Evolutionary conservation across 2,888 invertebrate species (phyloP), one percentile per base, ranked within the genome.

Genomic region (Tribolium freemani): DNA sequence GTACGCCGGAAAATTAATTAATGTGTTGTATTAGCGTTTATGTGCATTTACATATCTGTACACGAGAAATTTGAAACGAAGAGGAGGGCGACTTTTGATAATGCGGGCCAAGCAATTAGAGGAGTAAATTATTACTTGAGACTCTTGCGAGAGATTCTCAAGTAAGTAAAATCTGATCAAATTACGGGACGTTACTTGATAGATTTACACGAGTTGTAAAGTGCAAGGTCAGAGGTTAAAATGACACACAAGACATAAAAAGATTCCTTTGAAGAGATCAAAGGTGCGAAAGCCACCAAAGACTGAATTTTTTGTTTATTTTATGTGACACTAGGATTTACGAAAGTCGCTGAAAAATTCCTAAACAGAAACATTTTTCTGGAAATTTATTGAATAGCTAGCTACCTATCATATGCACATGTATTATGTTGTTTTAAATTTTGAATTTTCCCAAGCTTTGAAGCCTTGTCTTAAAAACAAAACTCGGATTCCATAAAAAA

Each of bases 1-100:
- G 51, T 56, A 70, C 64, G 50, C 53, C 48, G 53, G 48, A 48
- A 70, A 70, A 70, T 70, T 69, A 69, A 69, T 69, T 69, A 69
- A 69, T 69, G 69, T 53, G 69, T 61, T 61, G 51, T 69, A 53
- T 69, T 60, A 69, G 48, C 53, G 61, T 60, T 61, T 69, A 61
- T 45, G 21, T 61, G 31, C 53, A 69, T 69, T 66, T 69, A 61
- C 61, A 69, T 69, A 69, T 61, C 53, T 58, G 30, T 68, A 68
- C 58, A 58, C 50, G 9, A 30, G 68, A 53, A 68, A 68, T 51
- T 69, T 51, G 58, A 58, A 58, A 69, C 30, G 60, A 58, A 46
- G 10, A 46, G 31, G 38, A n/a, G 38, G 38, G 38, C 38, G n/a
- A 5, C 3, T 38, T 38, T 38, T 26, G 26, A 26, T 26, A 26